Conservation (phyloP, 2,113 vertebrate genomes). For the Mormyrus lacerda region DNA sequence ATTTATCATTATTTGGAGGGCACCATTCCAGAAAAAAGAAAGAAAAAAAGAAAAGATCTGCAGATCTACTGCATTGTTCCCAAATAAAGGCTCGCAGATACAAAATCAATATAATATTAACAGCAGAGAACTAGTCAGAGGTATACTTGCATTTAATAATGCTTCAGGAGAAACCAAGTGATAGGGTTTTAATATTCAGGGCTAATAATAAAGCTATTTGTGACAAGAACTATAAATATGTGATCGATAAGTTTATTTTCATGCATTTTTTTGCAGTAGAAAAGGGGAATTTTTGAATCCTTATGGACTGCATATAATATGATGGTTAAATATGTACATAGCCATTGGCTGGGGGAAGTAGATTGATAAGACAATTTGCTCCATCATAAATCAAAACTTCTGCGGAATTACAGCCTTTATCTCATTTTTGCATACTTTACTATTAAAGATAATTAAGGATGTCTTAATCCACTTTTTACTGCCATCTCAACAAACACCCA, state of each 20-base stretch:
- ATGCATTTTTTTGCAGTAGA: background rate
- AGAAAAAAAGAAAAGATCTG: slow-evolving; percentile 75
- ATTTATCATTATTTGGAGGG: slow-evolving; percentile 98
- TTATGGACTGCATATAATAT: background rate
- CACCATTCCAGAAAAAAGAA: slow-evolving; percentile 83
- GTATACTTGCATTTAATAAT: slow-evolving; percentile 49
- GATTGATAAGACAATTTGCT: slow-evolving; percentile 64
- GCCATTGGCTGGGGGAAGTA: background rate
- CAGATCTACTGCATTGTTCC: slow-evolving; percentile 88
- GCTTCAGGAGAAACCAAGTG: slow-evolving; percentile 66
- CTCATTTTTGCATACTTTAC: slow-evolving; percentile 75
- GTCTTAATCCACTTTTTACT: slow-evolving; percentile 75
- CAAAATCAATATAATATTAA: slow-evolving; percentile 93
- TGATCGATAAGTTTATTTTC: background rate
- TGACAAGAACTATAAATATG: background rate
- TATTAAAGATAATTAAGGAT: slow-evolving; percentile 75
- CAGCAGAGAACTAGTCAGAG: slow-evolving; percentile 45
- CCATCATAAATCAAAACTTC: slow-evolving; percentile 73
- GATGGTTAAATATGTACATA: background rate
- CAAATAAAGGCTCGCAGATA: slow-evolving; percentile 95
- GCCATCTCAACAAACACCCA: slow-evolving; percentile 70
- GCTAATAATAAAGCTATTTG: background rate
- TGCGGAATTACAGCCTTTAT: slow-evolving; percentile 70
- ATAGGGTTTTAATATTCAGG: slow-evolving; percentile 63
- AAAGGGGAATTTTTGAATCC: background rate